A percentile compares a stretch with the other conserved stretches of the same genome.
phyloP scores from a whole-genome alignment of 2,888 invertebrate genomes.

The Alitta virens region DNA sequence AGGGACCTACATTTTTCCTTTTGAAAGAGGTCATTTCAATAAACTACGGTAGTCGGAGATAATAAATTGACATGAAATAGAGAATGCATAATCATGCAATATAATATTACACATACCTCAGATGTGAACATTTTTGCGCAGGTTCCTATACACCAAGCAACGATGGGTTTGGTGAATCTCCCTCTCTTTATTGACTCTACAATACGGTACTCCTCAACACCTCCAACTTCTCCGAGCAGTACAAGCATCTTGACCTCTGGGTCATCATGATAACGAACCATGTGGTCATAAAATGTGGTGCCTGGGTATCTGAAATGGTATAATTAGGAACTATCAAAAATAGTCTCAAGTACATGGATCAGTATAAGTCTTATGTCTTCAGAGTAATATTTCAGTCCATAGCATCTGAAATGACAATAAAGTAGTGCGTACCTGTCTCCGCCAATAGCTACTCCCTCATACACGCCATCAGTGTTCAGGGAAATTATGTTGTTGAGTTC shows the following conservation, averaged over 20 bases:
- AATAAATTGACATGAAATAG: too few species aligned
- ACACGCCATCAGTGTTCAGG: conserved; percentile 93
- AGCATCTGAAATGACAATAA: too few species aligned
- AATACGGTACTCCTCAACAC: conserved; percentile 95
- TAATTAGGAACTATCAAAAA: neutral
- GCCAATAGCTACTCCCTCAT: conserved; percentile 96
- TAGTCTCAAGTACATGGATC: too few species aligned
- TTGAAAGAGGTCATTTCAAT: too few species aligned
- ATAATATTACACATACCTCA: too few species aligned
- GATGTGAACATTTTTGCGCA: conserved; percentile 62
- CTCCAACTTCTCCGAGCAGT: conserved; percentile 95
- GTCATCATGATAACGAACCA: conserved; percentile 74
- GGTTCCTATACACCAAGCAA: conserved; percentile 98
- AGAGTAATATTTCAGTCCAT: too few species aligned
- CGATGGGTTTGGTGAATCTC: conserved; percentile 85
- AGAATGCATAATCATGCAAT: too few species aligned
- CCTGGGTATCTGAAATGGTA: conserved; percentile 79
- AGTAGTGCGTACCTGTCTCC: conserved; percentile 70
- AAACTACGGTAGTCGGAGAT: too few species aligned
- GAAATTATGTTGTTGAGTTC: conserved; percentile 97
- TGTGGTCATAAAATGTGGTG: conserved; percentile 96
- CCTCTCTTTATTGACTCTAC: conserved; percentile 80
- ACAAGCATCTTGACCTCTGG: conserved; percentile 85
- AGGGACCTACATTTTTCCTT: too few species aligned
- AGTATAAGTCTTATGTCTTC: too few species aligned